Evolutionary conservation across 1,140 invertebrate genomes (phyloP), one percentile per base, ranked within the genome.

Genomic region (Aphidius gifuensis): DNA sequence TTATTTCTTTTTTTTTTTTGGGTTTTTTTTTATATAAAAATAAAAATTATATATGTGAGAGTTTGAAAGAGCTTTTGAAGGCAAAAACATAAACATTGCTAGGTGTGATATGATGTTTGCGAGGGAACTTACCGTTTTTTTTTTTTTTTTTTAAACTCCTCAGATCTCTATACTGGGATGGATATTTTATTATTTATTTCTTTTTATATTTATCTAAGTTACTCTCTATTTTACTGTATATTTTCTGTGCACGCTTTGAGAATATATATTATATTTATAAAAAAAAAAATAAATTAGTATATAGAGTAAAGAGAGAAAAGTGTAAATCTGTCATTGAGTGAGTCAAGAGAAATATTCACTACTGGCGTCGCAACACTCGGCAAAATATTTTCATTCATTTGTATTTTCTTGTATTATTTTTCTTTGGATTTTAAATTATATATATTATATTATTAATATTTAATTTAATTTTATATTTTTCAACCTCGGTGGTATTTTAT

Each of bases 241-340:
- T 32, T 32, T 32, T 32, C 1, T 1, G 23, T 42, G 23, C 39
- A 56, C 40, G 9, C 23, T 48, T n/a, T 9, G 6, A 48, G 16
- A 48, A 11, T 48, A 58, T 58, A 38, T 48, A 38, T 54, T 58
- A 38, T 48, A 40, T 39, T n/a, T 9, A 42, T n/a, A 54, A 6
- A 54, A 6, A 38, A 7, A 51, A 51, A 32, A 32, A 32, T 3
- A 72, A 69, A 72, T 74, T 79, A 75, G 16, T 16, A 16, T 16
- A 16, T 16, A 16, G 16, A 16, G 16, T 16, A 16, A 16, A 16
- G 16, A 16, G 16, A 16, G 16, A 74, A 77, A 79, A 78, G 76
- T 73, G 77, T 80, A 80, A 80, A 80, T 80, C 78, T 80, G 77
- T 80, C 77, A 74, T 73, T 80, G 70, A 70, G 23, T 32, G 4